Evolutionary conservation across 2,888 invertebrate genomes (phyloP).

Genomic region (Notodonta dromedarius): DNA sequence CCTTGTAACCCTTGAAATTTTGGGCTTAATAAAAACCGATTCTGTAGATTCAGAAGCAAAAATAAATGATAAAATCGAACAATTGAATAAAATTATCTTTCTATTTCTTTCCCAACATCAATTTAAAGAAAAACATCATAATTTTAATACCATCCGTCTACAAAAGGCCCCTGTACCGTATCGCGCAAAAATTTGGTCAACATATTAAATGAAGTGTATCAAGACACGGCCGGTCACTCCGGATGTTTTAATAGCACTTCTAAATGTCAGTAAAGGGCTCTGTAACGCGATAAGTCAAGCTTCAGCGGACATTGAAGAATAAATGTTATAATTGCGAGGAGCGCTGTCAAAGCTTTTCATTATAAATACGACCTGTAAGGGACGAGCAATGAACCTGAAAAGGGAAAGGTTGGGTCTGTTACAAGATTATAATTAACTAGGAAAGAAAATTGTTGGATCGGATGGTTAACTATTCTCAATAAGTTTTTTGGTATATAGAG

Average conservation of each 20-base stretch:
- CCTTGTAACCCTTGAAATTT: no score
- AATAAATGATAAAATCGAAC: no score
- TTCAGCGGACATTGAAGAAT: constrained; percentile 38
- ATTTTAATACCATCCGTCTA: background rate
- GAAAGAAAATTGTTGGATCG: no score
- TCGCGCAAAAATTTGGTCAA: constrained; percentile 29
- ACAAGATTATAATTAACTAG: background rate
- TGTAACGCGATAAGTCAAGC: constrained; percentile 53
- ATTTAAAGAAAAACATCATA: no score
- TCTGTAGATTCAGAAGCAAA: no score
- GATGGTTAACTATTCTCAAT: no score
- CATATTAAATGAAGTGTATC: constrained; percentile 22
- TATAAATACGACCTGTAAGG: constrained; percentile 28
- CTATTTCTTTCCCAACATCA: no score
- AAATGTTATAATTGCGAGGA: constrained; percentile 40
- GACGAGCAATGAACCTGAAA: constrained; percentile 1
- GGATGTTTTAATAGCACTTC: constrained; percentile 55
- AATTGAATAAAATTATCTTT: no score
- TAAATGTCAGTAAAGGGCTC: constrained; percentile 56
- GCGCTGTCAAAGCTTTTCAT: constrained; percentile 19
- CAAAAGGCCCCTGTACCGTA: constrained; percentile 16
- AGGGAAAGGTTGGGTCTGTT: background rate
- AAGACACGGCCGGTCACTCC: constrained; percentile 20
- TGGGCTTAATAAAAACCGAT: no score
- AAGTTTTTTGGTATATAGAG: no score